Evolutionary conservation across 2,113 vertebrate species (phyloP).

Genomic region (Chinchilla lanigera): DNA sequence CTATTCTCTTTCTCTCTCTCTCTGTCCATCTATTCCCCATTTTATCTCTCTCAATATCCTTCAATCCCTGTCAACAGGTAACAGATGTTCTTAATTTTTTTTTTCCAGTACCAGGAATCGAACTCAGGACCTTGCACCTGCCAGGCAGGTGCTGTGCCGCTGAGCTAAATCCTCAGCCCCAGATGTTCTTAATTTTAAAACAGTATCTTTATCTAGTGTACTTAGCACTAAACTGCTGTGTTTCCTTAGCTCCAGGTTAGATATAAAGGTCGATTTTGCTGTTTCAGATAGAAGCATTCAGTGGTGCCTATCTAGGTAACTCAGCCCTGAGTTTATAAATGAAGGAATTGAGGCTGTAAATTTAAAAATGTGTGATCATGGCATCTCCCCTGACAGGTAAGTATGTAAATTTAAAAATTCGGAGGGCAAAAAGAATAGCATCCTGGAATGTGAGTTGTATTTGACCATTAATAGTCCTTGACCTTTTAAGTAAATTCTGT

Average conservation of each 20-base stretch:
- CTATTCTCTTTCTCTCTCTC: background rate
- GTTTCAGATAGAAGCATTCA: background rate
- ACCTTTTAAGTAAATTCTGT: constrained; percentile 18
- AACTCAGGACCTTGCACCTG: too few species aligned
- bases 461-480: background rate
- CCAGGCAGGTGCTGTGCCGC: too few species aligned
- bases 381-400: too few species aligned
- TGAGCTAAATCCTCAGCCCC: too few species aligned
- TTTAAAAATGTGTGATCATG: too few species aligned
- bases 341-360: background rate
- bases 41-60: background rate
- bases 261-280: background rate
- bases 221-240: background rate
- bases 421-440: background rate
- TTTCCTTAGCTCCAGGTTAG: background rate
- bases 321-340: background rate
- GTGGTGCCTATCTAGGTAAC: background rate
- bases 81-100: background rate
- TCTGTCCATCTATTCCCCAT: background rate
- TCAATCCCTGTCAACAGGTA: background rate
- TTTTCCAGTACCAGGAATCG: too few species aligned
- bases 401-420: background rate
- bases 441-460: background rate
- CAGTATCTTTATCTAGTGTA: background rate
- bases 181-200: background rate